Evolutionary conservation across 2,113 vertebrate genomes (phyloP).

Genomic region (Pseudopodoces humilis): DNA sequence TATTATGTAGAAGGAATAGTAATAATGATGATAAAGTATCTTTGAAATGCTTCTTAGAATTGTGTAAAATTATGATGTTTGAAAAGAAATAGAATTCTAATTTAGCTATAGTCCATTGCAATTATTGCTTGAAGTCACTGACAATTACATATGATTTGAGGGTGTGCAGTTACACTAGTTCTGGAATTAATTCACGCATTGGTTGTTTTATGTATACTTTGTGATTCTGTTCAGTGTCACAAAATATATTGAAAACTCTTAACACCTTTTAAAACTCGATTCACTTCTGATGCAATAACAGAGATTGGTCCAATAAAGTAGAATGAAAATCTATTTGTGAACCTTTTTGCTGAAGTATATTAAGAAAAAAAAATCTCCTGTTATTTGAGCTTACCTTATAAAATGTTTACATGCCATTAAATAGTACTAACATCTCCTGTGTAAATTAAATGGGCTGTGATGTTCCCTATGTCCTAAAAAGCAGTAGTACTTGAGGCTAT

Average conservation of each 20-base stretch:
- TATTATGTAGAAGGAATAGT: neutral
- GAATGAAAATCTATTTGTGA: constrained; percentile 76
- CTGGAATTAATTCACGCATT: constrained; percentile 75
- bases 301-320: constrained; percentile 72
- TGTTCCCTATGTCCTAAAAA: constrained; percentile 69
- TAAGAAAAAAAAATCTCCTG: constrained; percentile 71
- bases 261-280: constrained; percentile 78
- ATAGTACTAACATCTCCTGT: constrained; percentile 76
- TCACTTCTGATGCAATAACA: constrained; percentile 74
- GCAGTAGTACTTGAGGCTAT: constrained; percentile 59
- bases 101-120: neutral
- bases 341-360: constrained; percentile 76
- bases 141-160: constrained; percentile 29
- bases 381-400: constrained; percentile 80
- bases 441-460: constrained; percentile 77
- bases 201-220: constrained; percentile 62
- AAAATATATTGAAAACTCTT: constrained; percentile 78
- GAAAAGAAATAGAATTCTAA: neutral
- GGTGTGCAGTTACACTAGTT: constrained; percentile 23
- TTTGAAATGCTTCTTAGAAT: neutral
- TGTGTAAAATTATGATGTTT: neutral
- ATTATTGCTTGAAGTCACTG: neutral
- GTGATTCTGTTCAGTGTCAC: constrained; percentile 69
- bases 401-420: constrained; percentile 82
- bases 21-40: neutral